Base-by-base conservation (phyloP, 2,888 invertebrate genomes). In the Conchocele bisecta region DNA sequence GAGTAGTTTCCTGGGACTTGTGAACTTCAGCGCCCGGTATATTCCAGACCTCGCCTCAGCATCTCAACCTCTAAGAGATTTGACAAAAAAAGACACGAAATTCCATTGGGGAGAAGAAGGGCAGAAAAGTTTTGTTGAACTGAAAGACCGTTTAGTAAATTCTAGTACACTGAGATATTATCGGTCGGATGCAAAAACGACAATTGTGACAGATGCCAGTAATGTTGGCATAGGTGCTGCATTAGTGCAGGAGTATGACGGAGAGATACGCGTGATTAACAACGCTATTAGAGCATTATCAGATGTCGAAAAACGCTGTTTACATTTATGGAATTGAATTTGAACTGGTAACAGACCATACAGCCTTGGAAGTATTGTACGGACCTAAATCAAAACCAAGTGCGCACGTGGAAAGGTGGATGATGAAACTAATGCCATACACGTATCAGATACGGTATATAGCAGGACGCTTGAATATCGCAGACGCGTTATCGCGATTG, bases 331-430 rank as follows among this genome's bases (percentile, higher is more conserved):
- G 83, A 20, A 22, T 31, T 17, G 33, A 73, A 3, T 79, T 80
- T 54, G 74, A 78, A 39, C 33, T 80, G 3, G 11, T 70, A 0
- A 76, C 82, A 3, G 75, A 83, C 39, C 83, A 83, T 57, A 82
- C 81, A 65, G 79, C 83, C 5, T 28, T 83, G 26, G 33, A 70
- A 15, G 31, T 53, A 5, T 64, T 85, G 9, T 68, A 73, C 42
- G 65, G 68, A 4, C 61, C 33, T 11, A 74, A 17, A n/a, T 72
- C 82, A 11, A 84, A 75, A 28, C 78, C 71, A 11, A 64, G 58
- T 48, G 78, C 84, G 9, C 61, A 83, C 28, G 74, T 85, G 0
- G 73, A 84, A 60, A 31, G 84, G 31, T 82, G 82, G 83, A 57
- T 78, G 3, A 59, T 84, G n/a, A n/a, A 67, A 37, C 51, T 82